These are phyloP conservation scores for Eucidaris tribuloides DNA, from an alignment of 35 echinoderm and acorn worm species.

Conservation along the genomic window DNA sequence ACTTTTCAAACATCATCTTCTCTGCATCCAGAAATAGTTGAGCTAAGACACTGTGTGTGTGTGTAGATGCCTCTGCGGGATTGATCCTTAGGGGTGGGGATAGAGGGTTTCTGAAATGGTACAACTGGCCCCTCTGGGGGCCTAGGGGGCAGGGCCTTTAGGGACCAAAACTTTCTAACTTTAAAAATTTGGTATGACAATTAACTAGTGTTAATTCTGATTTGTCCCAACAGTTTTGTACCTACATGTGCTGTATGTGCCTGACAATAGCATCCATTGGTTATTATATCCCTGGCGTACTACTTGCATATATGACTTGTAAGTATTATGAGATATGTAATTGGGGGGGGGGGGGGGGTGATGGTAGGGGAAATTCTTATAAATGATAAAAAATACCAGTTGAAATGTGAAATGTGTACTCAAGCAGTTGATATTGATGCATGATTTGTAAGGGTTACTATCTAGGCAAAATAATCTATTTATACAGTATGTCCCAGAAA, in stretches of 20 bases:
- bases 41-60: no score
- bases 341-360: background rate
- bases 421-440: background rate
- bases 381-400: background rate
- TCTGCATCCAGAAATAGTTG: no score
- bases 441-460: no score
- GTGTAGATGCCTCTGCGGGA: no score
- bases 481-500: no score
- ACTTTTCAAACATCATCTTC: no score
- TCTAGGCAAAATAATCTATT: background rate
- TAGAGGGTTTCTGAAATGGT: no score
- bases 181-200: background rate
- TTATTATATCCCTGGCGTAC: conserved; percentile 76
- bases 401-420: background rate
- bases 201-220: background rate
- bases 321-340: conserved; percentile 22
- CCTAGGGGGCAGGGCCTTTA: no score
- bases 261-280: conserved; percentile 59
- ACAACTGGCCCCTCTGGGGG: no score
- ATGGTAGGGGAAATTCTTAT: no score
- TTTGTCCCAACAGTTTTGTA: conserved; percentile 73
- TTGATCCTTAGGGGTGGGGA: no score
- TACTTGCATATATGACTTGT: conserved; percentile 68
- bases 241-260: conserved; percentile 51
- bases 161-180: no score